A percentile compares a stretch with the other conserved stretches of the same genome.
These are phyloP conservation scores for Coleophora flavipennella DNA, from an alignment of 2,888 invertebrate genomes.

Conservation along the genomic window DNA sequence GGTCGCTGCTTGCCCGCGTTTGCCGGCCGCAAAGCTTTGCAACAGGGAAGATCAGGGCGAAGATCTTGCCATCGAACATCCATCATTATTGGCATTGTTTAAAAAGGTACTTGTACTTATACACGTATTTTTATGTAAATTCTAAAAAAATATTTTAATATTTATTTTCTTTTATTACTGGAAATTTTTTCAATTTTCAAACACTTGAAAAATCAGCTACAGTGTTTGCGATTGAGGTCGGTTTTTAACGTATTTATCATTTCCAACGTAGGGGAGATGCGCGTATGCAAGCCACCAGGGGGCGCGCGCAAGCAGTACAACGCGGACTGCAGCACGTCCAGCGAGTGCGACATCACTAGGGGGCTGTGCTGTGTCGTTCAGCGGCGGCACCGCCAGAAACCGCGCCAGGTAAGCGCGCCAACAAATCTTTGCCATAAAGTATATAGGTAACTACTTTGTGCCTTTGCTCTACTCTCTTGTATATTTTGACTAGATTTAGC, in stretches of 20 bases:
- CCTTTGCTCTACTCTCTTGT: too few species aligned
- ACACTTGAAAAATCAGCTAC: background rate
- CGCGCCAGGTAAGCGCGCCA: conserved; percentile 79
- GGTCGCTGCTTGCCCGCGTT: conserved; percentile 61
- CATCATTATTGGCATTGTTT: too few species aligned
- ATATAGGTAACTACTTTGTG: too few species aligned
- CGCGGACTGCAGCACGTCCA: conserved; percentile 85
- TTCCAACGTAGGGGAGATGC: conserved; percentile 56
- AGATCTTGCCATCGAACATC: too few species aligned
- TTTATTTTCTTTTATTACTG: too few species aligned
- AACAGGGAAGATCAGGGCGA: conserved; percentile 88
- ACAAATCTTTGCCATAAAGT: too few species aligned
- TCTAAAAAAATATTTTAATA: too few species aligned
- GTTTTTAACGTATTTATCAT: too few species aligned
- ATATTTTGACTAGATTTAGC: too few species aligned
- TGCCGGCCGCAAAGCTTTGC: conserved; percentile 81
- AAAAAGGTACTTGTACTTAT: too few species aligned
- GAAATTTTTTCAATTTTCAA: conserved; percentile 2
- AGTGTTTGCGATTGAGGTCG: too few species aligned
- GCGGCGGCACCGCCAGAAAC: conserved; percentile 86
- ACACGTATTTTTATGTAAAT: too few species aligned
- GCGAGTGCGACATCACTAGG: conserved; percentile 87
- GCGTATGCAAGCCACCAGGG: conserved; percentile 85
- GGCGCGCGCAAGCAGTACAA: conserved; percentile 87
- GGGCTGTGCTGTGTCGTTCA: conserved; percentile 92